Evolutionary conservation across 2,888 invertebrate species (phyloP).

Genomic region (Neoascia interrupta): DNA sequence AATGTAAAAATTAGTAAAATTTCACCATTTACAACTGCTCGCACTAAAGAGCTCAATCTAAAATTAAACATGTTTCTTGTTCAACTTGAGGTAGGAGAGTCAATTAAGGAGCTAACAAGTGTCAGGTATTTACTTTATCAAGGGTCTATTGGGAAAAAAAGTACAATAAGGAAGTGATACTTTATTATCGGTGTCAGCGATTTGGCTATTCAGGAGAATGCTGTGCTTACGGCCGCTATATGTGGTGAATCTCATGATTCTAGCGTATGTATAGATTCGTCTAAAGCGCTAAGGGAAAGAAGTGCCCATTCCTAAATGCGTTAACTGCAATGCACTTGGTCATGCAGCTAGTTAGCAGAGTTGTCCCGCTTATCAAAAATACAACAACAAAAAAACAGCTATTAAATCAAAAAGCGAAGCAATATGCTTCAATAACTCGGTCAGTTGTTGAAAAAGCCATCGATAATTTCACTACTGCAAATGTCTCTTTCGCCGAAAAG

Average conservation of each 20-base stretch:
- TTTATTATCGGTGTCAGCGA: too few species aligned
- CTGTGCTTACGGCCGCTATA: conserved; percentile 8
- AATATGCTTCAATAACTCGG: neutral
- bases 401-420: neutral
- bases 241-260: conserved; percentile 21
- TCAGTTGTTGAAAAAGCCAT: neutral
- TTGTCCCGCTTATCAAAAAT: conserved; percentile 1
- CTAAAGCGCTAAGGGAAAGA: neutral
- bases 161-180: neutral
- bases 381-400: neutral
- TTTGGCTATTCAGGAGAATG: too few species aligned
- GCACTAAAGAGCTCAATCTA: conserved; percentile 5
- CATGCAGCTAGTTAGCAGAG: conserved; percentile 4
- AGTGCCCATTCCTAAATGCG: neutral
- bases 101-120: too few species aligned
- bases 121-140: too few species aligned
- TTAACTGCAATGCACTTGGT: neutral
- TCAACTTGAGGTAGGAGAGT: conserved; percentile 17
- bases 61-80: conserved; percentile 20
- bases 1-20: conserved; percentile 22
- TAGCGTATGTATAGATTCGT: neutral
- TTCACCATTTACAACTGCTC: conserved; percentile 6
- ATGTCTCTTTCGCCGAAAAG: conserved; percentile 1
- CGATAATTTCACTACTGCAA: neutral
- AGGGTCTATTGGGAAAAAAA: conserved; percentile 10